phyloP scores from a whole-genome alignment of 2,888 invertebrate species.

The Diarsia brunnea region DNA sequence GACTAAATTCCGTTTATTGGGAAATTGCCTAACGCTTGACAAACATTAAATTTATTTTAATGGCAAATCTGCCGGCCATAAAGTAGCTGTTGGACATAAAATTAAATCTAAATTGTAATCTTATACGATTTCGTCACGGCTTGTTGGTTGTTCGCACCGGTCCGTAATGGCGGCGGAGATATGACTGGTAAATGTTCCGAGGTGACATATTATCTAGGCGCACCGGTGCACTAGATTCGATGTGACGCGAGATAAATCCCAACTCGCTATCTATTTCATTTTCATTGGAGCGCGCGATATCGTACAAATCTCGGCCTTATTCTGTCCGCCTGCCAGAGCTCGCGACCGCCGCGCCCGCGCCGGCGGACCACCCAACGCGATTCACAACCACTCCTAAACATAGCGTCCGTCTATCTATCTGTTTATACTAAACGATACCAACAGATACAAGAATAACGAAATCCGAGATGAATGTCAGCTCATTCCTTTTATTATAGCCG shows the following conservation, averaged over 20 bases:
- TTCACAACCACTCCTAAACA: slow-evolving; percentile 85
- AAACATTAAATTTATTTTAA: slow-evolving; percentile 67
- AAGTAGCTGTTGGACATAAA: slow-evolving; percentile 65
- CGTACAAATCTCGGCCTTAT: slow-evolving; percentile 88
- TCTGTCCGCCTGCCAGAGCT: slow-evolving; percentile 76
- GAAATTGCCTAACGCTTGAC: slow-evolving; percentile 61
- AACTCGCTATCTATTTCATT: slow-evolving; percentile 87
- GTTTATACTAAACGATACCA: slow-evolving; percentile 83
- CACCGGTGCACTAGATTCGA: slow-evolving; percentile 86
- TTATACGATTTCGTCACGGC: slow-evolving; percentile 70
- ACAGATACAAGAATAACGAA: slow-evolving; percentile 81
- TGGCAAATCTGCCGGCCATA: slow-evolving; percentile 54
- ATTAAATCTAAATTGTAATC: slow-evolving; percentile 70
- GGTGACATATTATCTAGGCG: slow-evolving; percentile 83
- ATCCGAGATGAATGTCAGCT: slow-evolving; percentile 75
- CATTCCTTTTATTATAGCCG: slow-evolving; percentile 74
- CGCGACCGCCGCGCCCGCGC: slow-evolving; percentile 73
- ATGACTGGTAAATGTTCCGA: slow-evolving; percentile 76
- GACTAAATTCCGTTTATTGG: slow-evolving; percentile 64
- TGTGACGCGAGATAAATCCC: slow-evolving; percentile 84
- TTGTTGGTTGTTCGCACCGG: slow-evolving; percentile 69
- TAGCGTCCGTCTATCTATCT: slow-evolving; percentile 82
- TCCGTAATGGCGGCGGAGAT: slow-evolving; percentile 68
- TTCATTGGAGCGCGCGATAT: slow-evolving; percentile 86
- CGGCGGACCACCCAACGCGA: slow-evolving; percentile 85